Evolutionary conservation across 2,797 vertebrate genomes (phyloP), one percentile per base, ranked within the genome.

Genomic region (Cirrhinus molitorella): DNA sequence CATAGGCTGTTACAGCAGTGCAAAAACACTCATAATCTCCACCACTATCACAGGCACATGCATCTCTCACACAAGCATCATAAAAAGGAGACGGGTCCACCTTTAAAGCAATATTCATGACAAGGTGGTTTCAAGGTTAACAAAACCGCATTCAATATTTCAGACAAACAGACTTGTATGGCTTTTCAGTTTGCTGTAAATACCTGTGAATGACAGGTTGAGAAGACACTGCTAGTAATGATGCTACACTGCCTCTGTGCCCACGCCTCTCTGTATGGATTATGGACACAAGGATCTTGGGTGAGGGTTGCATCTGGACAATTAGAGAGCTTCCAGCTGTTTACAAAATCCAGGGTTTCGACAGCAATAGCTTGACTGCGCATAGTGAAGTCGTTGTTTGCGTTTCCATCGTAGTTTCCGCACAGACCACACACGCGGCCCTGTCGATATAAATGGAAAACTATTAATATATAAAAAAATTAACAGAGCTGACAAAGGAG

Each of bases 21-120:
- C 98, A 99, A 87, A 99, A 92, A 45, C 98, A 99, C 66, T 98
- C 97, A 0, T 95, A 93, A 83, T 98, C 96, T 88, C 97, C 97
- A 85, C 97, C 97, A 23, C 89, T 93, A 90, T 96, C 96, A 65
- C 97, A 99, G 66, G 97, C 97, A 53, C 96, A 96, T 0, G 97
- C 92, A 1, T 99, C 98, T 47, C 90, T 94, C 89, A 97, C 96
- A 16, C 98, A 99, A n/a, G 96, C 95, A 47, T 96, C 94, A 43
- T 95, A 97, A 88, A 96, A 99, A 72, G 93, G 94, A 85, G 91
- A 90, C 66, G 97, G 93, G 53, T 99, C 96, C 31, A 99, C 95
- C 98, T 99, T 79, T 28, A 86, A 91, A 61, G 76, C 40, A 49
- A 65, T 65, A 63, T 63, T 47, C 37, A 77, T 31, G 19, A 40